These are phyloP conservation scores for Sphaeramia orbicularis DNA, from an alignment of 2,797 vertebrate genomes.

Conservation along the genomic window DNA sequence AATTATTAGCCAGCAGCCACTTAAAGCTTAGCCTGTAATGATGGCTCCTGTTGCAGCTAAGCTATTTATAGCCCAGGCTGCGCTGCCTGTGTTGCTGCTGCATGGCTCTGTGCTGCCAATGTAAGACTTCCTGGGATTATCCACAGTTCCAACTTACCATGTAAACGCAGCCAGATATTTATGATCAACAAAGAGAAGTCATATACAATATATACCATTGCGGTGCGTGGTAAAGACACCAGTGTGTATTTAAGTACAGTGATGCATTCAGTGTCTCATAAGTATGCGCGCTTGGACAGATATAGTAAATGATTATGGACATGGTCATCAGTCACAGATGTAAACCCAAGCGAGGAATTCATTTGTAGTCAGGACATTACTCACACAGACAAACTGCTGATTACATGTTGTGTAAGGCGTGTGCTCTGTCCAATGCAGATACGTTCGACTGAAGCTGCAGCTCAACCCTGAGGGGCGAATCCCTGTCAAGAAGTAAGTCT, in stretches of 20 bases:
- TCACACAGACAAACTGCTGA: slow-evolving; percentile 30
- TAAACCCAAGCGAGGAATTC: slow-evolving; percentile 5
- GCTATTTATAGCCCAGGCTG: slow-evolving; percentile 79
- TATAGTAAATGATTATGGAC: slow-evolving; percentile 1
- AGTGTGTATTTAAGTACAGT: neutral
- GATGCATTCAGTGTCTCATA: neutral
- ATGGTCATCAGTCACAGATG: neutral
- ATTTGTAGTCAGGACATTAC: neutral
- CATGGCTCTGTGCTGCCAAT: slow-evolving; percentile 45
- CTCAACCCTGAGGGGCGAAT: slow-evolving; percentile 94
- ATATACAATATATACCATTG: neutral
- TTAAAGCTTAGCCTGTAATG: slow-evolving; percentile 71
- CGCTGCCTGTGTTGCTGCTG: slow-evolving; percentile 43
- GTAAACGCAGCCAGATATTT: slow-evolving; percentile 46
- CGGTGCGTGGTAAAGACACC: neutral
- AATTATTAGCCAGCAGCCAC: slow-evolving; percentile 84
- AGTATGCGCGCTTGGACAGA: neutral
- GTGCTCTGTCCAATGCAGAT: slow-evolving; percentile 77
- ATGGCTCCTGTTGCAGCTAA: slow-evolving; percentile 74
- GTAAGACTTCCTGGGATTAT: slow-evolving; percentile 65
- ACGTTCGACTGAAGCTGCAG: slow-evolving; percentile 94
- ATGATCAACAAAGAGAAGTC: slow-evolving; percentile 7
- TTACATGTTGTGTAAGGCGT: slow-evolving; percentile 42
- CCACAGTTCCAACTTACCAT: slow-evolving; percentile 37
- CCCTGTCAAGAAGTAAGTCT: slow-evolving; percentile 97